Evolutionary conservation across 2,888 invertebrate species (phyloP).

Genomic region (Eudemis profundana): DNA sequence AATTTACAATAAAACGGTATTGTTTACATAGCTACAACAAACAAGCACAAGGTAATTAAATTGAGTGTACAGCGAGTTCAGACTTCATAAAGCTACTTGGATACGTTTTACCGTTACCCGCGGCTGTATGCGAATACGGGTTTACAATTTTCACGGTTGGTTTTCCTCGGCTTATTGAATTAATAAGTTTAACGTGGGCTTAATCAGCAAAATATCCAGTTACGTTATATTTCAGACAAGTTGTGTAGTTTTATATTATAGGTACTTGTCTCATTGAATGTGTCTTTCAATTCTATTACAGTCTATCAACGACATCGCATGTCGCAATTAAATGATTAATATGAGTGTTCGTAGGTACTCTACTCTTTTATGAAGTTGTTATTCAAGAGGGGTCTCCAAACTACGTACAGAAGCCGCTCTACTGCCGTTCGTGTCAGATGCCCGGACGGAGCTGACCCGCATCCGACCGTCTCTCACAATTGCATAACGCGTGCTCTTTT

Average conservation of each 20-base stretch:
- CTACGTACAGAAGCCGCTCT: too few relatives aligned
- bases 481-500: too few relatives aligned
- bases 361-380: too few relatives aligned
- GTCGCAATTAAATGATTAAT: slow-evolving; percentile 7
- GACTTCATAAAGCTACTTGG: slow-evolving; percentile 17
- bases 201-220: background rate
- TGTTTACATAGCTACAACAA: too few relatives aligned
- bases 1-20: too few relatives aligned
- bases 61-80: slow-evolving; percentile 15
- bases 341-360: background rate
- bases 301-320: slow-evolving; percentile 11
- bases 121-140: background rate
- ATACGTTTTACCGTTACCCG: slow-evolving; percentile 27
- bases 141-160: slow-evolving; percentile 9
- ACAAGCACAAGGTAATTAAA: slow-evolving; percentile 7
- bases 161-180: slow-evolving; percentile 1
- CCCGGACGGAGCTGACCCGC: too few relatives aligned
- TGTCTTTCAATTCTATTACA: slow-evolving; percentile 15
- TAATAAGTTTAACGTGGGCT: slow-evolving; percentile 1
- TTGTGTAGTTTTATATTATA: background rate
- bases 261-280: slow-evolving; percentile 7
- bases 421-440: too few relatives aligned
- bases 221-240: background rate
- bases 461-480: too few relatives aligned
- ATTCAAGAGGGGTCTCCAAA: too few relatives aligned